A percentile compares a stretch with the other conserved stretches of the same genome.
Conservation (phyloP, 2,113 vertebrate species). For the Pangasianodon hypophthalmus region DNA sequence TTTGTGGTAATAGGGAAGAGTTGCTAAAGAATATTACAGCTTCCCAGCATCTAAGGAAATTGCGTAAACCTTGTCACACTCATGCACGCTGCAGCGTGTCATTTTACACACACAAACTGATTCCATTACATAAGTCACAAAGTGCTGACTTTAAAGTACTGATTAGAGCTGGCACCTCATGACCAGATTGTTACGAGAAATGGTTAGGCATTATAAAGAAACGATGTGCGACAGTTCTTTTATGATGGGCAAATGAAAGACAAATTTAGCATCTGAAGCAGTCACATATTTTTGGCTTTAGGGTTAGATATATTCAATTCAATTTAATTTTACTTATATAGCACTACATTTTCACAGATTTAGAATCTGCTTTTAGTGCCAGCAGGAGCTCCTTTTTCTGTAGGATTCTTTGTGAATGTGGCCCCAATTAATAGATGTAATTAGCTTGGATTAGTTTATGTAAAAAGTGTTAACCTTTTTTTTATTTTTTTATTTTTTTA, state of each 20-base stretch:
- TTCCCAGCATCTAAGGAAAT: constrained; percentile 62
- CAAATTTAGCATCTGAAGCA: not conserved
- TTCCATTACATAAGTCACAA: constrained; percentile 52
- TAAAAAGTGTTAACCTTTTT: not conserved
- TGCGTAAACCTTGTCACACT: constrained; percentile 62
- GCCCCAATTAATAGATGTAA: not conserved
- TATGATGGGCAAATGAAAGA: not conserved
- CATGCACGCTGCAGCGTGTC: not conserved
- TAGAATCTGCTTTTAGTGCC: too few species aligned
- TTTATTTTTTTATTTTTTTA: not conserved
- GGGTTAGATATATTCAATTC: not conserved
- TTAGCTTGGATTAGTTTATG: not conserved
- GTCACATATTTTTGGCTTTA: not conserved
- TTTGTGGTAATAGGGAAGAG: constrained; percentile 20
- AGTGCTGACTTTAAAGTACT: not conserved
- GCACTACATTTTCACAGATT: not conserved
- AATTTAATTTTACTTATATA: not conserved
- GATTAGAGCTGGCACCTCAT: not conserved
- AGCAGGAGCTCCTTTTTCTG: too few species aligned
- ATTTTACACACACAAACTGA: not conserved
- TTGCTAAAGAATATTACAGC: constrained; percentile 55
- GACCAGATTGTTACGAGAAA: too few species aligned
- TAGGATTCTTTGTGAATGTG: not conserved
- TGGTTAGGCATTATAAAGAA: not conserved
- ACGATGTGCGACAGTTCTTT: not conserved